Conservation (phyloP, 2,113 vertebrate genomes). For the Marmota monax region DNA sequence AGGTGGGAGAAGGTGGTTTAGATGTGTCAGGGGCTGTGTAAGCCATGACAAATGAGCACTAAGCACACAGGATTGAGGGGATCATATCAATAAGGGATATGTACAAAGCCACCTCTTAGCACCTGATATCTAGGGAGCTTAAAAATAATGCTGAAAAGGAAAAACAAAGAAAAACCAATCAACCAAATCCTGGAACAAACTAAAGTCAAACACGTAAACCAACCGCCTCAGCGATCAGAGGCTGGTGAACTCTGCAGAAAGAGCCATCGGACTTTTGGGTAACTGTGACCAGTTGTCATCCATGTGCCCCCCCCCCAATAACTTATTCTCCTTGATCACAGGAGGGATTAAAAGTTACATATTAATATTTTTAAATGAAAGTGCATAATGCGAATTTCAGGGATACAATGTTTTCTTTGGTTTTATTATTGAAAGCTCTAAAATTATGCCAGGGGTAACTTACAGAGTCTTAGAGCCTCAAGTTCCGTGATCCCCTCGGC, state of each 20-base stretch:
- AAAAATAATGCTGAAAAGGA: not conserved
- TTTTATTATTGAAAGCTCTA: constrained; percentile 37
- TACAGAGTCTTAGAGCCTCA: not conserved
- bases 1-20: not conserved
- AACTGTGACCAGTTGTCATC: not conserved
- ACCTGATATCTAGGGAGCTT: not conserved
- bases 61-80: not conserved
- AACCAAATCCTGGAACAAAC: not conserved
- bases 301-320: not conserved
- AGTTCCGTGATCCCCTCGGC: not conserved
- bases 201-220: not conserved
- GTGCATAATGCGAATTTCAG: not conserved
- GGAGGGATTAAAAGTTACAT: constrained; percentile 14
- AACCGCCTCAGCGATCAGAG: not conserved
- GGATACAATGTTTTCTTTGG: not conserved
- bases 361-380: constrained; percentile 34
- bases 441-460: not conserved
- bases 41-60: not conserved
- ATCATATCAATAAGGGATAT: not conserved
- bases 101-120: not conserved
- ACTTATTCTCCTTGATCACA: not conserved
- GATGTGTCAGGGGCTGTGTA: not conserved
- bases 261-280: not conserved
- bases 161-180: not conserved
- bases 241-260: not conserved